A percentile compares a stretch with the other conserved stretches of the same genome.
These are phyloP conservation scores for Typhlichthys eigenmanni DNA, from an alignment of 2,797 vertebrate genomes.

Conservation along the genomic window DNA sequence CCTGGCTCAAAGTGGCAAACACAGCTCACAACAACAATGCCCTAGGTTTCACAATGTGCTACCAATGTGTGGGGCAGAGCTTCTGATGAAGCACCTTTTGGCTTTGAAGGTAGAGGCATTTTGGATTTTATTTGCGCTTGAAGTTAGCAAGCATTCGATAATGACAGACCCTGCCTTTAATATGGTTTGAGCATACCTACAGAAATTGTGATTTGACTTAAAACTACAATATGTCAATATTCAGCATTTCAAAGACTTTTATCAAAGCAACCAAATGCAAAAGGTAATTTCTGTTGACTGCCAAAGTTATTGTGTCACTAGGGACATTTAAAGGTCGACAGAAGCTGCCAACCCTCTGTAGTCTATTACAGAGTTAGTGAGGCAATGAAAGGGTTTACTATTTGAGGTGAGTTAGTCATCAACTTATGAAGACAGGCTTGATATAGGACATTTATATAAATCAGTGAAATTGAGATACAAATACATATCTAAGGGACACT, in stretches of 20 bases:
- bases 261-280: background rate
- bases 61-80: too few relatives aligned
- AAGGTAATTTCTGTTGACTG: too few relatives aligned
- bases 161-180: too few relatives aligned
- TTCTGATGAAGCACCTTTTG: too few relatives aligned
- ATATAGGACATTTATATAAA: constrained; percentile 8
- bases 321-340: constrained; percentile 4
- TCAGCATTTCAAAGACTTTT: too few relatives aligned
- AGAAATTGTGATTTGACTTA: background rate
- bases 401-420: constrained; percentile 30
- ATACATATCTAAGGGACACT: too few relatives aligned
- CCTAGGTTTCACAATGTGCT: too few relatives aligned
- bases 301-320: constrained; percentile 16
- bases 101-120: too few relatives aligned
- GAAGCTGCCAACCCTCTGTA: background rate
- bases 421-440: constrained; percentile 9
- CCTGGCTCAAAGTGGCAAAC: too few relatives aligned
- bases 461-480: background rate
- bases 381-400: constrained; percentile 1
- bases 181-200: background rate
- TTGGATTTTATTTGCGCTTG: too few relatives aligned
- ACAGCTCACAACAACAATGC: too few relatives aligned
- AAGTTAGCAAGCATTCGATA: too few relatives aligned
- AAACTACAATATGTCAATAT: background rate
- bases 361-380: constrained; percentile 4